A percentile compares a stretch with the other conserved stretches of the same genome.
phyloP scores from a whole-genome alignment of 2,797 vertebrate species.

The Siniperca scherzeri region DNA sequence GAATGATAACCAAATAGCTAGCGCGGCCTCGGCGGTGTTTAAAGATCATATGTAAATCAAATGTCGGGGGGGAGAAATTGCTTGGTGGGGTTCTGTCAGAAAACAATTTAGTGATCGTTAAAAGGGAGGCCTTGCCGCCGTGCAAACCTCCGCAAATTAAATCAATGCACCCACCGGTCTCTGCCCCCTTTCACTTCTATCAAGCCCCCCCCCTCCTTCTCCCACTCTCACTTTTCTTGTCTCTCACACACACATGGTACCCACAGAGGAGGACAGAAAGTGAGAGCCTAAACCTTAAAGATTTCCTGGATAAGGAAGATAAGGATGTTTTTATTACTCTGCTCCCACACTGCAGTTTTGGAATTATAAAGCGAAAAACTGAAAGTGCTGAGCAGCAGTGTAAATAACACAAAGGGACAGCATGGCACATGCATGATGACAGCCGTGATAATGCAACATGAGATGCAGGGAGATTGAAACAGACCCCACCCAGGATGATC shows the following conservation, averaged over 20 bases:
- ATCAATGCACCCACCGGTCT: constrained; percentile 85
- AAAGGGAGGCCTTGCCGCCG: constrained; percentile 90
- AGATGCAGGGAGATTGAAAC: constrained; percentile 74
- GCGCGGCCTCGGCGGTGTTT: constrained; percentile 89
- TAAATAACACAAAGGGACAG: constrained; percentile 75
- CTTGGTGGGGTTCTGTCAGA: constrained; percentile 92
- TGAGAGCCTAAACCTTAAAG: constrained; percentile 65
- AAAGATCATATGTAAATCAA: constrained; percentile 99
- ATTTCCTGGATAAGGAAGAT: constrained; percentile 68
- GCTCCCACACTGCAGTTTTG: constrained; percentile 49
- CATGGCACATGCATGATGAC: constrained; percentile 72
- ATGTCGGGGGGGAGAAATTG: constrained; percentile 89
- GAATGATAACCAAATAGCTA: constrained; percentile 97
- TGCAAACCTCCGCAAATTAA: constrained; percentile 88
- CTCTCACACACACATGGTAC: constrained; percentile 39
- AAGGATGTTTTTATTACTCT: constrained; percentile 73
- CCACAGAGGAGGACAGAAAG: constrained; percentile 58
- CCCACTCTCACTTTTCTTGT: constrained; percentile 57
- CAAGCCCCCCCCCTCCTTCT: constrained; percentile 47
- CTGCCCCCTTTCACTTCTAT: constrained; percentile 77
- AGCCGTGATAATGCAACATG: constrained; percentile 80
- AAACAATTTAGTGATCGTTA: constrained; percentile 97
- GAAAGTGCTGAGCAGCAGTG: constrained; percentile 53
- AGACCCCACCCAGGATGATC: constrained; percentile 79
- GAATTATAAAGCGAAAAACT: constrained; percentile 42